Conservation (phyloP, 2,797 vertebrate genomes). For the Rhincodon typus region DNA sequence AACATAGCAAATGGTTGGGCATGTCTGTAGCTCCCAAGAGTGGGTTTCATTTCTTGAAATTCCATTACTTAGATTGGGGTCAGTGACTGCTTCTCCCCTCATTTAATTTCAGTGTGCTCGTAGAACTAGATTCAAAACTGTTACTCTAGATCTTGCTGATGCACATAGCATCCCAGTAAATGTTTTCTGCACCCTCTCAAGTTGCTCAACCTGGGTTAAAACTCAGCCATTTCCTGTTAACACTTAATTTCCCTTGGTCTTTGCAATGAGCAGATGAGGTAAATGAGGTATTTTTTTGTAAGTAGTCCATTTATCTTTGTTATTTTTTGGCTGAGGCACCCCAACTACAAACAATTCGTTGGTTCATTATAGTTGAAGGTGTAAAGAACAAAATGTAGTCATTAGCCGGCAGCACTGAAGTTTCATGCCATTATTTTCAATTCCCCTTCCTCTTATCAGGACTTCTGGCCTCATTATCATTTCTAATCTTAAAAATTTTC, state of each 20-base stretch:
- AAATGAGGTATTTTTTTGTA: background rate
- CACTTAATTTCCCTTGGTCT: background rate
- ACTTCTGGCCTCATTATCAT: background rate
- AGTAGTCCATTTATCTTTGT: background rate
- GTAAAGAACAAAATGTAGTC: too few relatives aligned
- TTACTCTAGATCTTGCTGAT: background rate
- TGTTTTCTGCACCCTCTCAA: background rate
- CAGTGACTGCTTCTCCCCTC: background rate
- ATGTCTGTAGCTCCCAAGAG: background rate
- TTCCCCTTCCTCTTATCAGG: background rate
- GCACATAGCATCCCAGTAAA: background rate
- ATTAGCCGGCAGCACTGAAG: background rate
- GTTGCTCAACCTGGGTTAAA: background rate
- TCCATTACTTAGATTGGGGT: background rate
- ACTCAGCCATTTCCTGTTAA: background rate
- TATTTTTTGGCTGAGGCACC: background rate
- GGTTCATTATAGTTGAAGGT: background rate
- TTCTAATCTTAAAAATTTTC: background rate
- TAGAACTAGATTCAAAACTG: background rate
- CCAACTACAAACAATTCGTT: background rate
- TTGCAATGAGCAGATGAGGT: background rate
- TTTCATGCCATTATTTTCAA: background rate
- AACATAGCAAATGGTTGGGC: background rate
- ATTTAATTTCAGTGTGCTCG: background rate
- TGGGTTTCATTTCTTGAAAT: background rate